phyloP scores from a whole-genome alignment of 2,113 vertebrate species.

The Erinaceus europaeus region DNA sequence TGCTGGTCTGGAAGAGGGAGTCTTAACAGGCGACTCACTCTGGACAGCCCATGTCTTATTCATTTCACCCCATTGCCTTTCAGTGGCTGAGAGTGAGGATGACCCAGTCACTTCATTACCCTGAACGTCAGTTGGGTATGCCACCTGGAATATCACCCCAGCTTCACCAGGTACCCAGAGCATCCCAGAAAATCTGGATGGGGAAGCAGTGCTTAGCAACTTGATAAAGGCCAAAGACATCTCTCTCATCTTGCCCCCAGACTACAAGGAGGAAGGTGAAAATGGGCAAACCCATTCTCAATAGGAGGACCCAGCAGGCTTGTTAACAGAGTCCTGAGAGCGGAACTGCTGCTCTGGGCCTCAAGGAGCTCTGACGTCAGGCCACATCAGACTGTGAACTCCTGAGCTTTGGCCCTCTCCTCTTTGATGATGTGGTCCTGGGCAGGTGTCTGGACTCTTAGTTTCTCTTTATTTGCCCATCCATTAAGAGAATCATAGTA shows the following conservation, averaged over 20 bases:
- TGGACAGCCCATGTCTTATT: fast-evolving
- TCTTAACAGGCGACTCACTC: background rate
- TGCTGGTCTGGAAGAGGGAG: background rate
- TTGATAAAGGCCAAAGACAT: background rate
- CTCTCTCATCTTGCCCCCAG: background rate
- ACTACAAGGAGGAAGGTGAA: background rate
- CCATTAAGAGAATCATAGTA: background rate
- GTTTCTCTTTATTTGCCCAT: background rate
- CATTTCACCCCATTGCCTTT: fast-evolving
- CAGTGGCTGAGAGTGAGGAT: background rate
- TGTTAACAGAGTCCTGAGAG: background rate
- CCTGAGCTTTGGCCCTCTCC: background rate
- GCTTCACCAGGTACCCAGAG: background rate
- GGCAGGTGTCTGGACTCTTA: background rate
- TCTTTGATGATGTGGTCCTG: background rate
- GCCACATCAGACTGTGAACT: background rate
- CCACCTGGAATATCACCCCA: background rate
- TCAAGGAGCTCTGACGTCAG: background rate
- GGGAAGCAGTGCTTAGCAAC: background rate
- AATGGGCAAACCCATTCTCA: background rate
- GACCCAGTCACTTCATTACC: background rate
- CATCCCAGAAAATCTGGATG: background rate
- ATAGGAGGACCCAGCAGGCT: background rate
- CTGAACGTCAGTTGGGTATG: background rate
- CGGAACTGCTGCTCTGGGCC: background rate